These are phyloP conservation scores for Epinephelus awoara DNA, from an alignment of 2,797 vertebrate species.

Conservation along the genomic window DNA sequence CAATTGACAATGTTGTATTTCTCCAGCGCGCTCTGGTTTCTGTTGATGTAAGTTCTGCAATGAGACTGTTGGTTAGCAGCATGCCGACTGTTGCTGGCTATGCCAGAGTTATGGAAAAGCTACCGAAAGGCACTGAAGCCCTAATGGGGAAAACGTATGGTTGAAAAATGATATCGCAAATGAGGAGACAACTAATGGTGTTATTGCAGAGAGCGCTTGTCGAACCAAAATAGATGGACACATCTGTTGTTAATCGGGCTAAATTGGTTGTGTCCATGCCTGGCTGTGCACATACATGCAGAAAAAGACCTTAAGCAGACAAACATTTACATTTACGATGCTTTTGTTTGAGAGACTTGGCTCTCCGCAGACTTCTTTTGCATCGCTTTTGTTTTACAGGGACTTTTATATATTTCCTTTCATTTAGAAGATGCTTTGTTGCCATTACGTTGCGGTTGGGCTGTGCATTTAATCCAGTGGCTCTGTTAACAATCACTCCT, in stretches of 20 bases:
- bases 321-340: conserved; percentile 78
- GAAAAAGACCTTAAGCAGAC: conserved; percentile 66
- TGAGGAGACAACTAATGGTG: conserved; percentile 77
- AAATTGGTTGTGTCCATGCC: conserved; percentile 77
- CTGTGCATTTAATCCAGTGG: conserved; percentile 75
- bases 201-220: conserved; percentile 71
- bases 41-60: conserved; percentile 55
- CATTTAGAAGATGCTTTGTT: conserved; percentile 77
- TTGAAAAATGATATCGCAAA: conserved; percentile 80
- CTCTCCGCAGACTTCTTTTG: conserved; percentile 62
- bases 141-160: conserved; percentile 73
- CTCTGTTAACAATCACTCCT: conserved; percentile 80
- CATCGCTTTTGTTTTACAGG: conserved; percentile 70
- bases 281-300: conserved; percentile 65
- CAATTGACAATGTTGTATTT: conserved; percentile 52
- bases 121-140: conserved; percentile 55
- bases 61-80: conserved; percentile 57
- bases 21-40: conserved; percentile 55
- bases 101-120: conserved; percentile 71
- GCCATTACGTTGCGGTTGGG: conserved; percentile 73
- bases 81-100: conserved; percentile 47
- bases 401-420: conserved; percentile 76
- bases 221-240: conserved; percentile 74
- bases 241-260: conserved; percentile 83
- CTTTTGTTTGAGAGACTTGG: conserved; percentile 70